Evolutionary conservation across 2,113 vertebrate genomes (phyloP).

Genomic region (Alexandromys fortis): DNA sequence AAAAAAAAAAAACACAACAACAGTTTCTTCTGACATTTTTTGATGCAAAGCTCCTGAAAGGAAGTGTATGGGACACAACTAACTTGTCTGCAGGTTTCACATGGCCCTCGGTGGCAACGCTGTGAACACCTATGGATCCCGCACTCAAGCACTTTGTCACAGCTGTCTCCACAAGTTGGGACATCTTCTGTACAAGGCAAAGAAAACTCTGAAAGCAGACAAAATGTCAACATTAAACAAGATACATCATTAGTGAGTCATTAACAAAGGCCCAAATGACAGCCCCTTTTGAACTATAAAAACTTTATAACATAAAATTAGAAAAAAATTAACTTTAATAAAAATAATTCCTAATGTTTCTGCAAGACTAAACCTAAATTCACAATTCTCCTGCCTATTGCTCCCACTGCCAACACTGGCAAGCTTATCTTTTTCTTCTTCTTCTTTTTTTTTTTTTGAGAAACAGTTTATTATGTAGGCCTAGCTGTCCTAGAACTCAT

Average conservation of each 20-base stretch:
- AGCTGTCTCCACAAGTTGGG: conserved; percentile 95
- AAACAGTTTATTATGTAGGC: background rate
- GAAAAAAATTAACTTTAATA: conserved; percentile 28
- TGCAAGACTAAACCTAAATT: background rate
- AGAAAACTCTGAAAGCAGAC: conserved; percentile 87
- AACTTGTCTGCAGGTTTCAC: conserved; percentile 98
- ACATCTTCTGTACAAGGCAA: conserved; percentile 97
- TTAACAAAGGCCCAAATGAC: background rate
- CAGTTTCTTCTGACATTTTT: background rate
- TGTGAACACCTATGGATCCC: conserved; percentile 95
- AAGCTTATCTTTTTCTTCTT: background rate
- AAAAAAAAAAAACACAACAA: conserved; percentile 28
- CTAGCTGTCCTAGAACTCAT: background rate
- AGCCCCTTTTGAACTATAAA: conserved; percentile 2
- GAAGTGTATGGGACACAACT: conserved; percentile 58
- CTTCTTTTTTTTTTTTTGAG: background rate
- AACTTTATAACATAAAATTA: background rate
- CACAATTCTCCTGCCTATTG: background rate
- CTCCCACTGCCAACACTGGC: background rate
- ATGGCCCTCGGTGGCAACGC: conserved; percentile 95
- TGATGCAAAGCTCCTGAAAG: background rate
- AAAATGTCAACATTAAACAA: conserved; percentile 54
- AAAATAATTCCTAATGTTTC: conserved; percentile 44
- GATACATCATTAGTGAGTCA: background rate
- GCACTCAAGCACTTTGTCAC: conserved; percentile 93